phyloP scores from a whole-genome alignment of 2,797 vertebrate genomes.

The Rhinophrynus dorsalis region DNA sequence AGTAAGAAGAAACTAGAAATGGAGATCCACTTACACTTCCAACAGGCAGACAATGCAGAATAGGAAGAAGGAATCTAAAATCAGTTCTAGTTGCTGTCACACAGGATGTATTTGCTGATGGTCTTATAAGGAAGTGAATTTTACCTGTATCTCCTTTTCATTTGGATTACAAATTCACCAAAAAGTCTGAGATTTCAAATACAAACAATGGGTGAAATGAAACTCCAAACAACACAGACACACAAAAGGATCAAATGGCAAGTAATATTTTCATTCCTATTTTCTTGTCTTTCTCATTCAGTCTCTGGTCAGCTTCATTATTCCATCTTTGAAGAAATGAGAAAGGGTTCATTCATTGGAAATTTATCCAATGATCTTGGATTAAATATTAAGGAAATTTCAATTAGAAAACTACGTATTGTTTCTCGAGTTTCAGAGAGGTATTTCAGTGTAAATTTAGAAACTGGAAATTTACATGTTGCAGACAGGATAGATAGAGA shows the following conservation, averaged over 20 bases:
- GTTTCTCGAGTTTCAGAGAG: conserved; percentile 4
- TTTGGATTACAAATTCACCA: background rate
- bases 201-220: background rate
- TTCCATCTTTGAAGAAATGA: conserved; percentile 29
- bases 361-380: conserved; percentile 25
- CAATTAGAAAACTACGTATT: conserved; percentile 21
- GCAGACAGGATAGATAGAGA: conserved; percentile 35
- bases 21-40: background rate
- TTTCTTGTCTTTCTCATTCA: background rate
- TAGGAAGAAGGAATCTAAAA: too few relatives aligned
- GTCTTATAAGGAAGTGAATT: too few relatives aligned
- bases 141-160: background rate
- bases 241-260: conserved; percentile 16
- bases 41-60: background rate
- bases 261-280: conserved; percentile 25
- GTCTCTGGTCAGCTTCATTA: conserved; percentile 15
- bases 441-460: conserved; percentile 31
- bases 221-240: background rate
- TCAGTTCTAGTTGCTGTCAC: too few relatives aligned
- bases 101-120: too few relatives aligned
- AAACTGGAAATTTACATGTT: conserved; percentile 26
- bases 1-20: background rate
- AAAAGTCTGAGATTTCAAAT: background rate
- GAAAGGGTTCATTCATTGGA: conserved; percentile 10
- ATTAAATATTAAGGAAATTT: conserved; percentile 1